These are phyloP conservation scores for Callospermophilus lateralis DNA, from an alignment of 2,113 vertebrate species.

Conservation along the genomic window DNA sequence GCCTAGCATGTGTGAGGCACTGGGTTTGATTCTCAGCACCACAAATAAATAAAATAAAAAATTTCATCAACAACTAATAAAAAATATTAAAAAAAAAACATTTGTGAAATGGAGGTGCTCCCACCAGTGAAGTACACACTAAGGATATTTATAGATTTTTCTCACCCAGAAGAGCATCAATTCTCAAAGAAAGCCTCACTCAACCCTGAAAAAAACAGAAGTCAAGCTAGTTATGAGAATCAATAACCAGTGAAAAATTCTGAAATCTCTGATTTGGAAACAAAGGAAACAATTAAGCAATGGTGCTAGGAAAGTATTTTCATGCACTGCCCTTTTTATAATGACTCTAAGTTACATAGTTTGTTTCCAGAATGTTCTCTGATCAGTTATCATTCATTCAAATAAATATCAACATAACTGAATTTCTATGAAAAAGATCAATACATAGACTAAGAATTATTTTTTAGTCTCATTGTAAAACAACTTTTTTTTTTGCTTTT, in stretches of 20 bases:
- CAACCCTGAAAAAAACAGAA: conserved; percentile 15
- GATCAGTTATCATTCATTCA: not conserved
- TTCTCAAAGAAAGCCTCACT: not conserved
- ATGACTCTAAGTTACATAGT: not conserved
- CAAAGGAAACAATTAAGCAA: conserved; percentile 36
- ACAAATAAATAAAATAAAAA: no score
- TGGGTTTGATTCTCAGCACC: no score
- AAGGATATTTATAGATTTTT: not conserved
- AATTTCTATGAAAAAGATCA: conserved; percentile 56
- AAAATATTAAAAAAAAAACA: not conserved
- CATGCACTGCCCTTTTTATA: conserved; percentile 27
- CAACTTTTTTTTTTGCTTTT: conserved; percentile 10
- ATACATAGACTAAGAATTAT: conserved; percentile 5
- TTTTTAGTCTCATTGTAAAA: conserved; percentile 39
- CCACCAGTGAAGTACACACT: not conserved
- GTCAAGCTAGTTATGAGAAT: conserved; percentile 38
- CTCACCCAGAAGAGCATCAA: conserved; percentile 38
- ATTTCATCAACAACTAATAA: no score
- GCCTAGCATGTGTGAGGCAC: no score
- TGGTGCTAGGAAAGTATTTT: conserved; percentile 40
- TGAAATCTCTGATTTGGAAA: conserved; percentile 39
- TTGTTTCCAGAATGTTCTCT: conserved; percentile 31
- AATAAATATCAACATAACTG: conserved; percentile 51
- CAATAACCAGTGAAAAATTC: conserved; percentile 35
- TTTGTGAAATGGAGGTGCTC: not conserved